Evolutionary conservation across 2,888 invertebrate species (phyloP).

Genomic region (Gnatocerus cornutus): DNA sequence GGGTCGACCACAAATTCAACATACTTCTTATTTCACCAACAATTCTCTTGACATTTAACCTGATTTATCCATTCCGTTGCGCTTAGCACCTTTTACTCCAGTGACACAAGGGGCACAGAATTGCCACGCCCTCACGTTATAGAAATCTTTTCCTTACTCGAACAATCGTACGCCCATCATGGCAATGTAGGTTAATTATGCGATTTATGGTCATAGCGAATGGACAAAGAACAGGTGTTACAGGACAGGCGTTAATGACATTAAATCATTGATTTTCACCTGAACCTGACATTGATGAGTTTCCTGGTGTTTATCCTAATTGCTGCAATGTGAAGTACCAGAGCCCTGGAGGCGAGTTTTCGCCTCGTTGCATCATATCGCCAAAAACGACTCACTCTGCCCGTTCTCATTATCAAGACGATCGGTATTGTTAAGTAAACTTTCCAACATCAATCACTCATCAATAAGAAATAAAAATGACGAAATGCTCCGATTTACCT

Average conservation of each 20-base stretch:
- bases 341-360: slow-evolving; percentile 13
- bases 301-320: slow-evolving; percentile 23
- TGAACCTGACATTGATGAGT: slow-evolving; percentile 38
- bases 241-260: slow-evolving; percentile 15
- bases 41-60: slow-evolving; percentile 44
- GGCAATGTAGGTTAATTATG: slow-evolving; percentile 28
- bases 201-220: slow-evolving; percentile 29
- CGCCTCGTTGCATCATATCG: slow-evolving; percentile 15
- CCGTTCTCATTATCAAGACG: slow-evolving; percentile 10
- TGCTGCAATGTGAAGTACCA: slow-evolving; percentile 9
- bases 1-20: slow-evolving; percentile 6
- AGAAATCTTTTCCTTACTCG: slow-evolving; percentile 6
- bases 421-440: slow-evolving; percentile 36
- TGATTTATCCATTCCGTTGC: slow-evolving; percentile 25
- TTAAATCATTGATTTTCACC: slow-evolving; percentile 30
- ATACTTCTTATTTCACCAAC: slow-evolving; percentile 24
- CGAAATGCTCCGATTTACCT: slow-evolving; percentile 32
- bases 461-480: slow-evolving; percentile 37
- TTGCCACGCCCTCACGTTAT: slow-evolving; percentile 34
- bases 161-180: slow-evolving; percentile 10
- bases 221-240: slow-evolving; percentile 21
- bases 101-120: slow-evolving; percentile 38
- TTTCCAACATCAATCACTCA: slow-evolving; percentile 48
- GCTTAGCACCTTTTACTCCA: slow-evolving; percentile 41
- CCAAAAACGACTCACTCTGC: slow-evolving; percentile 3